These are phyloP conservation scores for Helicorthomorpha holstii DNA, from an alignment of 1,140 invertebrate species.

Conservation along the genomic window DNA sequence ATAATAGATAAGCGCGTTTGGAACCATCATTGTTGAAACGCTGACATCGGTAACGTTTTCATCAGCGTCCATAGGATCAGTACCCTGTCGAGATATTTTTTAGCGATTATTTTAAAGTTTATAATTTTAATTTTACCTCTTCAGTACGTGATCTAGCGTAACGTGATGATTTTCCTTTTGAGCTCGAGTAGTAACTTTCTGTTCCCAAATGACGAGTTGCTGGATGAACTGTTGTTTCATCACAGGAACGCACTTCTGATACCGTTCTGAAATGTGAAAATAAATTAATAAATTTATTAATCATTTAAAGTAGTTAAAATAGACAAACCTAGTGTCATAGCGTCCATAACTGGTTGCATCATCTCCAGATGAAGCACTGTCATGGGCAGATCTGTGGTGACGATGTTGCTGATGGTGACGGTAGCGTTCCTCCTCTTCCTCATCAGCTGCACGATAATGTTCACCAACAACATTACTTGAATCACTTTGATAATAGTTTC, in stretches of 20 bases:
- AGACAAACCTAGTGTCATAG: slow-evolving; percentile 2
- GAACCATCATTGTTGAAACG: slow-evolving; percentile 5
- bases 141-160: background rate
- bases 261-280: background rate
- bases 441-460: no score
- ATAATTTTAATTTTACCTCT: no score
- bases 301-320: background rate
- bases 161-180: background rate
- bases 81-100: no score
- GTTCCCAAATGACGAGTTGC: background rate
- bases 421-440: no score
- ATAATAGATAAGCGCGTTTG: slow-evolving; percentile 4
- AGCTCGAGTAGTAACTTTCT: slow-evolving; percentile 4
- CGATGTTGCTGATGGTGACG: no score
- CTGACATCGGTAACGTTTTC: slow-evolving; percentile 6
- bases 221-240: slow-evolving; percentile 7
- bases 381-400: no score
- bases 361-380: no score
- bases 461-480: no score
- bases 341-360: slow-evolving; percentile 1
- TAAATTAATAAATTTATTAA: background rate
- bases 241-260: slow-evolving; percentile 2
- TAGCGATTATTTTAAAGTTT: no score
- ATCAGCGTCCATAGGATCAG: slow-evolving; percentile 1
- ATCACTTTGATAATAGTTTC: no score